Evolutionary conservation across 2,113 vertebrate genomes (phyloP).

Genomic region (Octodon degus): DNA sequence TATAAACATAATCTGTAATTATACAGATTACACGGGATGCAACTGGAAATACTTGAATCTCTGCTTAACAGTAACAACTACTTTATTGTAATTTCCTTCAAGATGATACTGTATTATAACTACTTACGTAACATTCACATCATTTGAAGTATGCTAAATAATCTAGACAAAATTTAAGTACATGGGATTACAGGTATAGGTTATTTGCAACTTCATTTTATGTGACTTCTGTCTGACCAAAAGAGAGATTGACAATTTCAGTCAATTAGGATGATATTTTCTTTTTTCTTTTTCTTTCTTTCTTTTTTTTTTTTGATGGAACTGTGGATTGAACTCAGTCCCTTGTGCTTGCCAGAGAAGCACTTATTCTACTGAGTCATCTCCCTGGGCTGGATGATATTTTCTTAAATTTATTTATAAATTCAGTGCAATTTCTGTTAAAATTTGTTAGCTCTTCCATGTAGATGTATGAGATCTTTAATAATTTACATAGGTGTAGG

Average conservation of each 20-base stretch:
- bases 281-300: no score
- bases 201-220: neutral
- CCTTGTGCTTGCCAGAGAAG: no score
- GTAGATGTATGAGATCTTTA: neutral
- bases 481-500: neutral
- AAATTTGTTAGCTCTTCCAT: neutral
- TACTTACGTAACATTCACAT: neutral
- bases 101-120: neutral
- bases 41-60: neutral
- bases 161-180: neutral
- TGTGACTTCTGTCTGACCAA: neutral
- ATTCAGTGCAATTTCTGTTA: neutral
- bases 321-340: no score
- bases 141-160: neutral
- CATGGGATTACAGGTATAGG: no score
- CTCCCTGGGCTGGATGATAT: no score
- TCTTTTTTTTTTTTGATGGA: no score
- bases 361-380: no score
- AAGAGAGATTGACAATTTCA: neutral
- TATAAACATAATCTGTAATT: neutral
- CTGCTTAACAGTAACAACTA: neutral
- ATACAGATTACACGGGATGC: neutral
- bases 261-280: neutral
- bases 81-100: neutral
- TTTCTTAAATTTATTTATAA: neutral